Base-by-base conservation (phyloP, 1,140 invertebrate species). In the Pachypsylla venusta region DNA sequence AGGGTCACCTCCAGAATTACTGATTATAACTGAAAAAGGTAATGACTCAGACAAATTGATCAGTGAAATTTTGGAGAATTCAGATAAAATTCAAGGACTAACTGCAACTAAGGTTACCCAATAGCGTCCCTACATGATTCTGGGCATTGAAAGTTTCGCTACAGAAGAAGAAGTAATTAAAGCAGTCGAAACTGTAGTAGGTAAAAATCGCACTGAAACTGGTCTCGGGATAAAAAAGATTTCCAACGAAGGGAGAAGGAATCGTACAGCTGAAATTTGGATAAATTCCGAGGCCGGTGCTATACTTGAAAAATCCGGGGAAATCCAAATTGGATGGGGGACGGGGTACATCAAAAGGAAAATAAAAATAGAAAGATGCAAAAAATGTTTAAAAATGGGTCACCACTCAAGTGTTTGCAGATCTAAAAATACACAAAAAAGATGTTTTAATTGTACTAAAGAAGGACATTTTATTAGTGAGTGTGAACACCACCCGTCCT, bases 321-420 rank as follows among this genome's bases (percentile, higher is more conserved):
- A 48, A n/a, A 4, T 48, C n/a, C 4, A 48, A 48, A 48, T 48
- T 48, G 42, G 42, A 4, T 48, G 42, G 42, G 42, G 42, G 4
- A 5, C 22, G 4, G 42, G 42, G 4, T 48, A 5, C 42, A 48
- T 48, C 42, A 48, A 48, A 48, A 48, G 42, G 42, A 48, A 48
- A 48, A 48, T 48, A 48, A 48, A 48, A n/a, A n/a, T 48, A 48
- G 42, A 48, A 48, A 4, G 42, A 48, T 48, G 42, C 42, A 48
- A 19, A 48, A 48, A 48, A 48, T 48, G 42, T 22, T n/a, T 48
- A 3, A 48, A 48, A 48, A 48, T n/a, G 42, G 42, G 42, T n/a
- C 42, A 48, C n/a, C 42, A 48, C n/a, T 48, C 42, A 5, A 48
- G 42, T n/a, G 42, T 5, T 4, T 48, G 42, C n/a, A 48, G 22